Conservation (phyloP, 2,113 vertebrate species). For the Malurus alboscapulatus region DNA sequence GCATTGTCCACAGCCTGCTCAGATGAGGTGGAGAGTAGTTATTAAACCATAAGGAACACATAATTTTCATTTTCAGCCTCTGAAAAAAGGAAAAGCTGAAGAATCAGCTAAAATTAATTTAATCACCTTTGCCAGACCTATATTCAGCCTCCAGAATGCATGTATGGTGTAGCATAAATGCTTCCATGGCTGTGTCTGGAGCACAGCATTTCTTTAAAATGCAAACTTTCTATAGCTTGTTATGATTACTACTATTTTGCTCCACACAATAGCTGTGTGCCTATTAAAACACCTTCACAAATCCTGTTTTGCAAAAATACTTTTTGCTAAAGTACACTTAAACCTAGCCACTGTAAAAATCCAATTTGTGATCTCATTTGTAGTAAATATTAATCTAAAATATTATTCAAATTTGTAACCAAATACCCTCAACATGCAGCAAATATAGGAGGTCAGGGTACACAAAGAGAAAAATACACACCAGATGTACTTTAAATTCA, state of each 20-base stretch:
- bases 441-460: not conserved
- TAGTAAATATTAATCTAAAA: not conserved
- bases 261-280: not conserved
- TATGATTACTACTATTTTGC: not conserved
- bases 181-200: not conserved
- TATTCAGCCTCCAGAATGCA: not conserved
- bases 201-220: not conserved
- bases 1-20: not conserved
- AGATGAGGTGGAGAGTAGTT: not conserved
- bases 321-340: not conserved
- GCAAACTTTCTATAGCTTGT: not conserved
- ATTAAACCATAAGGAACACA: not conserved
- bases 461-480: not conserved
- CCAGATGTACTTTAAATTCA: not conserved
- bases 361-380: not conserved
- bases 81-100: not conserved
- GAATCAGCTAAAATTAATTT: not conserved
- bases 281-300: not conserved
- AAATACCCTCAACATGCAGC: not conserved
- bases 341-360: not conserved
- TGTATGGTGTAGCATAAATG: not conserved
- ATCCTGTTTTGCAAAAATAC: not conserved
- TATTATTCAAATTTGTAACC: not conserved
- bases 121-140: not conserved
- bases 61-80: not conserved